Evolutionary conservation across 2,888 invertebrate genomes (phyloP).

Genomic region (Apamea sordens): DNA sequence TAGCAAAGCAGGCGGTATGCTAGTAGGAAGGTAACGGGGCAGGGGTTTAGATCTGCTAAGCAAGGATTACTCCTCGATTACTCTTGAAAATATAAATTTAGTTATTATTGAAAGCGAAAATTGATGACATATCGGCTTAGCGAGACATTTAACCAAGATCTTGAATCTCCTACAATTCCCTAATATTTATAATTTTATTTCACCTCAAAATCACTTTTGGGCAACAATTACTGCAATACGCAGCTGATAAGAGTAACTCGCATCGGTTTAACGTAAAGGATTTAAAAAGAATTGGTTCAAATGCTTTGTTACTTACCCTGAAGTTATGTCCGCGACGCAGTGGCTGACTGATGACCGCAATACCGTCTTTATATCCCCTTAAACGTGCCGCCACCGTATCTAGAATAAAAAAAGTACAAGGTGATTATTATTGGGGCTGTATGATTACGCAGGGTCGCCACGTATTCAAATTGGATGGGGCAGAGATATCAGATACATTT

Average conservation of each 20-base stretch:
- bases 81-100: neutral
- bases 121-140: neutral
- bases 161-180: neutral
- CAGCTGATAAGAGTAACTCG: slow-evolving; percentile 9
- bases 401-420: slow-evolving; percentile 65
- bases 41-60: neutral
- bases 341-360: slow-evolving; percentile 93
- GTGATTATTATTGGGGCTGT: neutral
- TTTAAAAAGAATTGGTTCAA: neutral
- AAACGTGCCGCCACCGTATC: slow-evolving; percentile 92
- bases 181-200: neutral
- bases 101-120: neutral
- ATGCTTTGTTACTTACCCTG: slow-evolving; percentile 88
- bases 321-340: slow-evolving; percentile 92
- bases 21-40: too few relatives aligned
- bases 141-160: neutral
- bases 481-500: neutral
- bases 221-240: neutral
- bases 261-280: slow-evolving; percentile 5
- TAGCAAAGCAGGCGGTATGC: neutral
- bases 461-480: neutral
- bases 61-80: too few relatives aligned
- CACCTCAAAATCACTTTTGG: slow-evolving; percentile 1
- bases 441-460: neutral
- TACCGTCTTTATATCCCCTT: slow-evolving; percentile 96